Percentiles rank a stretch among this genome's conserved stretches.
phyloP scores from a whole-genome alignment of 2,888 invertebrate genomes.

The Augochlorella aurata region DNA sequence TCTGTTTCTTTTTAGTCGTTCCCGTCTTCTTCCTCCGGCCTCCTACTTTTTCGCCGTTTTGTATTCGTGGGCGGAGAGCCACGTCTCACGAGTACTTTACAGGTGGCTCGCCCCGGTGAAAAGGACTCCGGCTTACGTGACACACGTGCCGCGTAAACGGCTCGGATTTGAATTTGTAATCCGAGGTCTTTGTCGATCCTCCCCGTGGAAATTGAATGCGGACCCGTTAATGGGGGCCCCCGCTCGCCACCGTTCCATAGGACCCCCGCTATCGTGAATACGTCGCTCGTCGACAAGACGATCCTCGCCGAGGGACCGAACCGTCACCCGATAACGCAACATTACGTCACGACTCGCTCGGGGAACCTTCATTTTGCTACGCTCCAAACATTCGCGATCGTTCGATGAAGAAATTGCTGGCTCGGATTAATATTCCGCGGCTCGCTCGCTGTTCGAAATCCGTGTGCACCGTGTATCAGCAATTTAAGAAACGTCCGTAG shows the following conservation, averaged over 20 bases:
- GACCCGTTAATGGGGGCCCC: constrained; percentile 70
- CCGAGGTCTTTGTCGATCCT: constrained; percentile 73
- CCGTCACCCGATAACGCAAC: neutral
- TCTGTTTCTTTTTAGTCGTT: neutral
- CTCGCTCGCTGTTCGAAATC: no score
- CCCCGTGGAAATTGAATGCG: constrained; percentile 74
- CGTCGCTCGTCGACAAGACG: neutral
- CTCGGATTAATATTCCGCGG: no score
- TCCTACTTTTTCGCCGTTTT: constrained; percentile 9
- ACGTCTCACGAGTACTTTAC: constrained; percentile 42
- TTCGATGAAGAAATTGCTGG: no score
- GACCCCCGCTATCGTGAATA: neutral
- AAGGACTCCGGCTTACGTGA: constrained; percentile 70
- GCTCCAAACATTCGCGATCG: no score
- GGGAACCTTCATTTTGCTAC: no score
- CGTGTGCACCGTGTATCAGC: no score
- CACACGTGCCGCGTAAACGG: constrained; percentile 67
- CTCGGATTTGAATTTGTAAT: constrained; percentile 77
- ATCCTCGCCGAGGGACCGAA: neutral
- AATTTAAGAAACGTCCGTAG: no score
- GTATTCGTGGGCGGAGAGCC: constrained; percentile 28
- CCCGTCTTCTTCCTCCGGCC: neutral
- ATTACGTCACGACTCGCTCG: neutral
- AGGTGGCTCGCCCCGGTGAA: constrained; percentile 59
- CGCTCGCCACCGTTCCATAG: constrained; percentile 62